Percentiles rank a stretch among this genome's conserved stretches.
phyloP scores from a whole-genome alignment of 1,140 invertebrate genomes.

The Onthophagus taurus region DNA sequence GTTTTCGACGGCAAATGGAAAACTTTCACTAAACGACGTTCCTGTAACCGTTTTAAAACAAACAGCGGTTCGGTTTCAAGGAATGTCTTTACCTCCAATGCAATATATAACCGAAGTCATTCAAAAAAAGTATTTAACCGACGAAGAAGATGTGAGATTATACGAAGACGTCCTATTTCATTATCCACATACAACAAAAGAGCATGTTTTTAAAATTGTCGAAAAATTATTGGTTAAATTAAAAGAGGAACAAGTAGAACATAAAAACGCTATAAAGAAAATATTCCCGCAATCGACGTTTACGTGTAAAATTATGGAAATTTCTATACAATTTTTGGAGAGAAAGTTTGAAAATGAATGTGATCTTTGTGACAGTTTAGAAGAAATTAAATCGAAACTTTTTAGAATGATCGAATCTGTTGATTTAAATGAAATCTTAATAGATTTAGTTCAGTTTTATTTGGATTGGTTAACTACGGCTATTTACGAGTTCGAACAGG shows the following conservation, averaged over 20 bases:
- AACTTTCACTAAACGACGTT: slow-evolving; percentile 5
- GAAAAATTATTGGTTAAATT: not conserved
- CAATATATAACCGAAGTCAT: slow-evolving; percentile 6
- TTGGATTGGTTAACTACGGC: slow-evolving; percentile 9
- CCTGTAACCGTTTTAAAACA: slow-evolving; percentile 5
- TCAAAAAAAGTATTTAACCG: slow-evolving; percentile 3
- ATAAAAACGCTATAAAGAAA: not conserved
- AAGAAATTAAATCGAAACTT: not conserved
- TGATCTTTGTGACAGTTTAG: not conserved
- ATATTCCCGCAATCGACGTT: not conserved
- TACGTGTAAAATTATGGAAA: slow-evolving; percentile 4
- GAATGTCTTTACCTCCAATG: slow-evolving; percentile 4
- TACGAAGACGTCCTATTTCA: slow-evolving; percentile 4
- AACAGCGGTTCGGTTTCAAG: slow-evolving; percentile 7
- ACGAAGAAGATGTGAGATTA: slow-evolving; percentile 6
- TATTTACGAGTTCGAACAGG: slow-evolving; percentile 8
- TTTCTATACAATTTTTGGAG: slow-evolving; percentile 3
- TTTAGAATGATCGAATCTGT: slow-evolving; percentile 2
- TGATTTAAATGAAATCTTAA: slow-evolving; percentile 2
- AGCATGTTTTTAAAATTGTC: not conserved
- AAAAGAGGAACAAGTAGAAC: slow-evolving; percentile 1
- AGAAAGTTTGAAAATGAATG: slow-evolving; percentile 1
- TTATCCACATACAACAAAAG: slow-evolving; percentile 1
- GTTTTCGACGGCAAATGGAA: slow-evolving; percentile 8
- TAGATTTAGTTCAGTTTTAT: slow-evolving; percentile 9